phyloP scores from a whole-genome alignment of 2,113 vertebrate genomes.

The Ondatra zibethicus region DNA sequence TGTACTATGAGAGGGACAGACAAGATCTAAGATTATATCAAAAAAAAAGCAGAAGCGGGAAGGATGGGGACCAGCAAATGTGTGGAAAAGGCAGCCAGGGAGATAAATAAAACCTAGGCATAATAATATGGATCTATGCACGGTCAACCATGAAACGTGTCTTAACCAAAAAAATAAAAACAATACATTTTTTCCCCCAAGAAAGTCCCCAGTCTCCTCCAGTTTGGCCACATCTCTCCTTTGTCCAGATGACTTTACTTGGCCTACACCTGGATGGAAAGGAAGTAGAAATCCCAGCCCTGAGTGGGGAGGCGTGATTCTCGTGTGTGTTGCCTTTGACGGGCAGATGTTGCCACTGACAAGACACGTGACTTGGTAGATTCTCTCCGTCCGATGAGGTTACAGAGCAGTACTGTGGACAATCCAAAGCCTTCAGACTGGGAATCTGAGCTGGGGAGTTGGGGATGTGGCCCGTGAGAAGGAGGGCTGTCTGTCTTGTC shows the following conservation, averaged over 20 bases:
- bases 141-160: not conserved
- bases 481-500: not conserved
- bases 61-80: not conserved
- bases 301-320: not conserved
- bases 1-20: no score
- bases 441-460: not conserved
- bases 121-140: not conserved
- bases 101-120: not conserved
- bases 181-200: not conserved
- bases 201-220: not conserved
- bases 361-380: not conserved
- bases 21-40: no score
- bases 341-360: not conserved
- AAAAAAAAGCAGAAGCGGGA: not conserved
- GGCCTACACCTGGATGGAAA: not conserved
- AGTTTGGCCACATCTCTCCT: not conserved
- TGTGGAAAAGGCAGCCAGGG: not conserved
- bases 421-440: not conserved
- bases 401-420: not conserved
- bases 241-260: not conserved
- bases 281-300: not conserved
- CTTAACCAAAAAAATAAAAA: not conserved
- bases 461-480: not conserved
- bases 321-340: not conserved
- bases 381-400: not conserved